Base-by-base conservation (phyloP, 2,113 vertebrate genomes). In the Sinocyclocheilus maitianheensis region DNA sequence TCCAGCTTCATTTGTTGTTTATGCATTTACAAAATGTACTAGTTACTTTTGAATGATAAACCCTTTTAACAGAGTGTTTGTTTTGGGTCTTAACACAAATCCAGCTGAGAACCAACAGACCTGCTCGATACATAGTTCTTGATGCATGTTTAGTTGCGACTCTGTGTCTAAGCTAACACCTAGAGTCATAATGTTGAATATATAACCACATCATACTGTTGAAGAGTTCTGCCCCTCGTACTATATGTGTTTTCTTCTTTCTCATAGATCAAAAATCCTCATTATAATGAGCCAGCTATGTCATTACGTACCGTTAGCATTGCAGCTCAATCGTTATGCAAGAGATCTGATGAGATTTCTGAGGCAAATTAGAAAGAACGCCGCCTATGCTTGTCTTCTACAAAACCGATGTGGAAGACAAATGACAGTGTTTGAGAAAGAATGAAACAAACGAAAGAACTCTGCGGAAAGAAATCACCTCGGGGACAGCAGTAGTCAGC, bases 381-480 rank as follows among this genome's bases (percentile, higher is more conserved):
- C 48, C 77, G 18, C 24, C 77, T 37, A 63, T 43, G 34, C 43
- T 65, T 48, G 14, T 58, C 51, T 81, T 48, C 7, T 60, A 12
- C 48, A 71, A 72, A 18, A 24, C 3, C 11, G 11, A 75, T 79
- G 84, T 71, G 82, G 22, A 46, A 58, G 24, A 81, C 2, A 40
- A 53, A 83, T n/a, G 74, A 48, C 16, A 20, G 75, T 60, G 55
- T 71, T 60, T 83, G 18, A 46, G 43, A 67, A 48, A 46, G 43
- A 67, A 37, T 88, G 51, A 79, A 26, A 60, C 30, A 89, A 84
- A 86, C 58, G 4, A 30, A 30, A 34, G 69, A 75, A 67, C 86
- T 87, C 55, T 87, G 26, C 69, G 85, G 84, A 85, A 26, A 69
- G 34, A 65, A 63, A 30, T 77, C 51, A 86, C 71, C 79, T 87